Evolutionary conservation across 2,113 vertebrate genomes (phyloP).

Genomic region (Meriones unguiculatus): DNA sequence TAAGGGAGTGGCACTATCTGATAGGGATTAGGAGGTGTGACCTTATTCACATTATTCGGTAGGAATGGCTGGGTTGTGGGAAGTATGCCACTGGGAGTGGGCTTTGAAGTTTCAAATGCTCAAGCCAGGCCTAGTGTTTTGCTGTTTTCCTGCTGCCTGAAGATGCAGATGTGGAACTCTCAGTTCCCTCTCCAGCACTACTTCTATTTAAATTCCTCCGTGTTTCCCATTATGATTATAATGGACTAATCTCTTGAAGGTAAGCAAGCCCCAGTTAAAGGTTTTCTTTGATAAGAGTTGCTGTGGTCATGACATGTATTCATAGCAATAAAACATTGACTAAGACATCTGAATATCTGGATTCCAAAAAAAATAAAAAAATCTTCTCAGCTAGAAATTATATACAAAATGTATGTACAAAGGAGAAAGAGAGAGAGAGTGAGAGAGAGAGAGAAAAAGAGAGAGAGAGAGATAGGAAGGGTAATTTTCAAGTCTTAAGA

Average conservation of each 20-base stretch:
- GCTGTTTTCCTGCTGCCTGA: neutral
- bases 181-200: neutral
- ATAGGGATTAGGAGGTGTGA: neutral
- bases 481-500: neutral
- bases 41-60: neutral
- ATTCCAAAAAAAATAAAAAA: neutral
- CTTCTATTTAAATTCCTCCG: neutral
- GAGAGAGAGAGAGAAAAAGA: neutral
- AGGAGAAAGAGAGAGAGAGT: neutral
- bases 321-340: neutral
- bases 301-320: neutral
- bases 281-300: neutral
- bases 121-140: neutral
- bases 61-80: neutral
- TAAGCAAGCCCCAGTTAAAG: neutral
- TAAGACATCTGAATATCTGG: neutral
- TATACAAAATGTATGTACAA: neutral
- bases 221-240: neutral
- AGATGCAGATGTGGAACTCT: neutral
- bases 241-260: neutral
- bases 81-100: accelerated
- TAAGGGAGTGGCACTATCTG: neutral
- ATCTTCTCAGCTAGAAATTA: neutral
- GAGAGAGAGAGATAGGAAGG: neutral
- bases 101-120: neutral